phyloP scores from a whole-genome alignment of 2,797 vertebrate species.

The Acrossocheilus fasciatus region DNA sequence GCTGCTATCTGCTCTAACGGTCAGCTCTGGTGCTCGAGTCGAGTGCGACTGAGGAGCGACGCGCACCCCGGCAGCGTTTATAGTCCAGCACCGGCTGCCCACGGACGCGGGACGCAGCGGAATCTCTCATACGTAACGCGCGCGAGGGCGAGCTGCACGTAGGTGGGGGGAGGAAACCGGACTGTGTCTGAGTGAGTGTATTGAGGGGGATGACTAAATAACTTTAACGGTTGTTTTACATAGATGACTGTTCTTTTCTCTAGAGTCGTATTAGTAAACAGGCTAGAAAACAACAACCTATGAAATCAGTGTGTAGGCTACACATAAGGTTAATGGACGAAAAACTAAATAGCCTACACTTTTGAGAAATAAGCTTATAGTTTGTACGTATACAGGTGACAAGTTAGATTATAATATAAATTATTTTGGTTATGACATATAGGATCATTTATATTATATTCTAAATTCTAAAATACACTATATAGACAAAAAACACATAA shows the following conservation, averaged over 20 bases:
- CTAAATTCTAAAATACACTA: neutral
- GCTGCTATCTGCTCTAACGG: constrained; percentile 83
- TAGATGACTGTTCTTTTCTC: constrained; percentile 16
- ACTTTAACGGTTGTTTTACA: constrained; percentile 11
- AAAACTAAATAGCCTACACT: neutral
- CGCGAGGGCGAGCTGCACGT: constrained; percentile 51
- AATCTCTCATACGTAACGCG: constrained; percentile 67
- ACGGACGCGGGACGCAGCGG: constrained; percentile 71
- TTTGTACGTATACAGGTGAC: neutral
- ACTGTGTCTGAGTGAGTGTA: constrained; percentile 51
- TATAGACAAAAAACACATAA: neutral
- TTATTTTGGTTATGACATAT: neutral
- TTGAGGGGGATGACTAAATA: constrained; percentile 18
- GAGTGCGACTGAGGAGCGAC: constrained; percentile 72
- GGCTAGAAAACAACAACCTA: neutral
- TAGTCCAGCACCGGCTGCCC: constrained; percentile 70
- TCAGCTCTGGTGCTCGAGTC: constrained; percentile 77
- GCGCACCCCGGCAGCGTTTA: constrained; percentile 67
- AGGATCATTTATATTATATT: neutral
- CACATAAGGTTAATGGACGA: neutral
- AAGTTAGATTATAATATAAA: neutral
- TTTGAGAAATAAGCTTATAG: neutral
- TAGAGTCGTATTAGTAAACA: constrained; percentile 14
- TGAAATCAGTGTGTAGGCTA: neutral
- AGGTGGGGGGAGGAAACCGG: constrained; percentile 65